These are phyloP conservation scores for Oligia strigilis DNA, from an alignment of 2,888 invertebrate genomes.

Conservation along the genomic window DNA sequence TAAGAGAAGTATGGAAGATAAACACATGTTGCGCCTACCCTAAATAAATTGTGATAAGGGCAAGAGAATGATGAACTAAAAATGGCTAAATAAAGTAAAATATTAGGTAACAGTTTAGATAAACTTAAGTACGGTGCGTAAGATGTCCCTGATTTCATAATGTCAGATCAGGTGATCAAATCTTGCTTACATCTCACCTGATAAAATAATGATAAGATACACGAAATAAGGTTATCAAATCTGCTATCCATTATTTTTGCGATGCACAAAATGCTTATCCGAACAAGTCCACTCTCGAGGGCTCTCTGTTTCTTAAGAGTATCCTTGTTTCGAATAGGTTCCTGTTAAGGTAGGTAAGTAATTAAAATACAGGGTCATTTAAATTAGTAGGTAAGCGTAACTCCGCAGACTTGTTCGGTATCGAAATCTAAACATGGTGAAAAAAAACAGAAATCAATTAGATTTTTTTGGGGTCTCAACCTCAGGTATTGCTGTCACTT, in stretches of 20 bases:
- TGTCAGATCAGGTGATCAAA: slow-evolving; percentile 30
- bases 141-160: slow-evolving; percentile 13
- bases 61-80: neutral
- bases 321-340: neutral
- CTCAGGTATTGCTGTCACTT: no score
- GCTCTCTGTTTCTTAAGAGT: neutral
- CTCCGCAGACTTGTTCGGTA: no score
- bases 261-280: slow-evolving; percentile 9
- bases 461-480: no score
- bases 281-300: neutral
- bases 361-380: neutral
- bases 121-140: neutral
- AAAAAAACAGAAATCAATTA: no score
- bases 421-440: no score
- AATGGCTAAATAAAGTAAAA: neutral
- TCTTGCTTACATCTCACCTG: slow-evolving; percentile 39
- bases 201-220: slow-evolving; percentile 30
- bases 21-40: neutral
- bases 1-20: neutral
- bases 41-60: neutral
- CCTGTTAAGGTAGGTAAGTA: neutral
- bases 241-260: slow-evolving; percentile 1
- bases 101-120: neutral
- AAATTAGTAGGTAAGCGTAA: no score
- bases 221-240: slow-evolving; percentile 11